These are phyloP conservation scores for Bufo bufo DNA, from an alignment of 2,113 vertebrate species.

Conservation along the genomic window DNA sequence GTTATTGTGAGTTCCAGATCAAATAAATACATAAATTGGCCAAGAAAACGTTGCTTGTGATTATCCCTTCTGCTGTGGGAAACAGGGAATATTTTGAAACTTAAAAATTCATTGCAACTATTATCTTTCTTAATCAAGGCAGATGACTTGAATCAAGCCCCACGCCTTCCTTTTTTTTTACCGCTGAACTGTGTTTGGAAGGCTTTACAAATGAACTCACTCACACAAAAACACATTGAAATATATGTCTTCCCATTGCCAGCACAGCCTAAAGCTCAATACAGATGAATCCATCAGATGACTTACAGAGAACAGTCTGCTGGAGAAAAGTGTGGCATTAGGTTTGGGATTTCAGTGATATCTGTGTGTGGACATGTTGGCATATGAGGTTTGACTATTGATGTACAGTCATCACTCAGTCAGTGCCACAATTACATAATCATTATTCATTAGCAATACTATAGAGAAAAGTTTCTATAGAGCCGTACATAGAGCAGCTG, in stretches of 20 bases:
- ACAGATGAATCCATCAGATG: conserved; percentile 34
- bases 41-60: conserved; percentile 52
- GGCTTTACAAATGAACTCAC: conserved; percentile 28
- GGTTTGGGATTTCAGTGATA: neutral
- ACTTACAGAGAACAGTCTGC: neutral
- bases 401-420: neutral
- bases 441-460: neutral
- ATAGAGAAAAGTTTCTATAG: too few species aligned
- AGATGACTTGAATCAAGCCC: conserved; percentile 52
- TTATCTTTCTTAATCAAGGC: conserved; percentile 53
- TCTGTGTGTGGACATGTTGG: neutral
- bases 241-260: neutral
- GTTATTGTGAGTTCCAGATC: conserved; percentile 49
- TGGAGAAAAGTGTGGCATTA: neutral
- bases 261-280: conserved; percentile 24
- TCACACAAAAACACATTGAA: conserved; percentile 33
- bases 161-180: conserved; percentile 22
- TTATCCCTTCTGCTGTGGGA: conserved; percentile 49
- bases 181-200: conserved; percentile 3
- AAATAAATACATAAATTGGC: conserved; percentile 54
- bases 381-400: neutral
- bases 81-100: conserved; percentile 53
- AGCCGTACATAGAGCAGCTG: neutral
- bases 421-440: neutral
- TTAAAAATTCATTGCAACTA: conserved; percentile 38